A percentile compares a stretch with the other conserved stretches of the same genome.
Conservation (phyloP, 2,113 vertebrate species). For the Mustela lutreola region DNA sequence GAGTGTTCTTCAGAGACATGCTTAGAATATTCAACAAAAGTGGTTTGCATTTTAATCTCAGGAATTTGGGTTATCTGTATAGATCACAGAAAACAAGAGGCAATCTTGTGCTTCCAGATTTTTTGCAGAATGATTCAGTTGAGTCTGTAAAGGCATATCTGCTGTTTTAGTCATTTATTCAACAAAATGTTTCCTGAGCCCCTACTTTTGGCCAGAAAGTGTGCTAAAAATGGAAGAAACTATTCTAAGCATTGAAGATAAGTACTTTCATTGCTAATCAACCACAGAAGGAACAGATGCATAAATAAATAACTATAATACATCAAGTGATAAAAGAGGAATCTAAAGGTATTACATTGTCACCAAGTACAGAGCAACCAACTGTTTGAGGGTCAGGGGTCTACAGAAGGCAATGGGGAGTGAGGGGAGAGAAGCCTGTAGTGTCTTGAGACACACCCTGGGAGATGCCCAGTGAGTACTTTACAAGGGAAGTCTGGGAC, state of each 20-base stretch:
- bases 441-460: neutral
- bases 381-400: neutral
- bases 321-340: neutral
- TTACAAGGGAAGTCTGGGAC: neutral
- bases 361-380: neutral
- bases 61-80: neutral
- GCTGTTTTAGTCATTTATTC: neutral
- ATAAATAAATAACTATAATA: neutral
- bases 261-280: neutral
- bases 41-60: neutral
- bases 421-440: neutral
- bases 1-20: neutral
- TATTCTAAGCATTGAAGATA: neutral
- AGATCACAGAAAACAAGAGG: neutral
- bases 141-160: neutral
- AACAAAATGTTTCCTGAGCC: neutral
- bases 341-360: neutral
- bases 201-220: neutral
- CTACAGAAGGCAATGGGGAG: neutral
- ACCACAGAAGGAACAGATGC: neutral
- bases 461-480: neutral
- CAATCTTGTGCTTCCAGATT: neutral
- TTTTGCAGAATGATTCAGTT: neutral
- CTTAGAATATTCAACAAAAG: neutral
- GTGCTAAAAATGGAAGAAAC: neutral